Evolutionary conservation across 2,113 vertebrate genomes (phyloP), one percentile per base, ranked within the genome.

Genomic region (Eretmochelys imbricata): DNA sequence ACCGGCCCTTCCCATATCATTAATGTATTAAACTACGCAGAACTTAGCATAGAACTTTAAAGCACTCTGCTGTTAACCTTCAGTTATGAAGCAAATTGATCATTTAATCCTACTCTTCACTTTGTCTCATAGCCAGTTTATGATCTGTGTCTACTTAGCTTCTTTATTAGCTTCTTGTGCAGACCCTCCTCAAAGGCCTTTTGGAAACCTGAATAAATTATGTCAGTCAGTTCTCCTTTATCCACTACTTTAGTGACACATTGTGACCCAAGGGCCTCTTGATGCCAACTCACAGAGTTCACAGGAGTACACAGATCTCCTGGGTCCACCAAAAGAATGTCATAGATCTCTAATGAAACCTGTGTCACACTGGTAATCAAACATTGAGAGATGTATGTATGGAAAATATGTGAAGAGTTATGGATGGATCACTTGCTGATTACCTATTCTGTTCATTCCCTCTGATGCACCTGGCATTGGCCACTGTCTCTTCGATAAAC

Each of bases 201-300:
- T 72, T 90, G 84, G 96, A 97, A 94, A 96, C 95, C 95, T 96
- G 97, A 97, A 97, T 97, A 97, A 97, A 97, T 96, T 97, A 97
- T 0, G 9, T 75, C 80, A 92, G 92, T 96, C 95, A 82, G 27
- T 94, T 95, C 84, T 89, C 91, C 94, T 90, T 89, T 91, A 89
- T 96, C 5, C 27, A 62, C 57, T 62, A 14, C 57, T 62, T 62
- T 31, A 62, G 27, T 62, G 57, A 62, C 57, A 31, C 54, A 55
- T 20, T 62, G 57, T 62, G 57, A 62, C 27, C 55, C 25, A 25
- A 57, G 25, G 11, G 27, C 55, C 10, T 57, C 55, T 57, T 57
- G 55, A 27, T 62, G 29, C 57, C 57, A 31, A 62, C 57, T 31
- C 11, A 25, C 25, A 57, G 24, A 24, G 24, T 57, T 57, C 10